phyloP scores from a whole-genome alignment of 2,113 vertebrate species.

The Dasyprocta punctata region DNA sequence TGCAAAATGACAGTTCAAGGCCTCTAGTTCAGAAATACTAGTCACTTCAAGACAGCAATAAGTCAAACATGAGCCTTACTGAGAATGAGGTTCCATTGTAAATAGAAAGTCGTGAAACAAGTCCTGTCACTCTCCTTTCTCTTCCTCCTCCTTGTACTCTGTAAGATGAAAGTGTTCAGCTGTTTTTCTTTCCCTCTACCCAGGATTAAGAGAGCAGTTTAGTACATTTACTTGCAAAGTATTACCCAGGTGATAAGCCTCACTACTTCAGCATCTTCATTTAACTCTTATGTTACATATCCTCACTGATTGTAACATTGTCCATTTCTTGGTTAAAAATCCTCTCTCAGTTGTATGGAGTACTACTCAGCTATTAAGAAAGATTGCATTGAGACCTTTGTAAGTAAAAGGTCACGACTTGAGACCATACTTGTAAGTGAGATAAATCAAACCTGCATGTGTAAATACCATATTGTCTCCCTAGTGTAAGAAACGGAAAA shows the following conservation, averaged over 20 bases:
- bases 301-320: not conserved
- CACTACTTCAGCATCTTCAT: not conserved
- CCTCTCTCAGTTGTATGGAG: not conserved
- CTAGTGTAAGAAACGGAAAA: no score
- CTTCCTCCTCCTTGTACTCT: not conserved
- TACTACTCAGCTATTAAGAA: no score
- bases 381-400: no score
- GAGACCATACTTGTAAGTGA: no score
- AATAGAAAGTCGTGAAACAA: rapidly evolving
- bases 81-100: no score
- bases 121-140: not conserved
- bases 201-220: not conserved
- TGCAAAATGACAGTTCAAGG: no score
- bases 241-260: not conserved
- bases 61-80: not conserved
- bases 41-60: not conserved
- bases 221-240: not conserved
- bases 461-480: no score
- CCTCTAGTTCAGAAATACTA: not conserved
- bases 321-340: not conserved
- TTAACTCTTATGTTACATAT: not conserved
- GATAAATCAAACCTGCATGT: no score
- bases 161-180: not conserved
- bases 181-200: not conserved
- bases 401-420: no score